Evolutionary conservation across 2,888 invertebrate genomes (phyloP).

Genomic region (Caenorhabditis wallacei): DNA sequence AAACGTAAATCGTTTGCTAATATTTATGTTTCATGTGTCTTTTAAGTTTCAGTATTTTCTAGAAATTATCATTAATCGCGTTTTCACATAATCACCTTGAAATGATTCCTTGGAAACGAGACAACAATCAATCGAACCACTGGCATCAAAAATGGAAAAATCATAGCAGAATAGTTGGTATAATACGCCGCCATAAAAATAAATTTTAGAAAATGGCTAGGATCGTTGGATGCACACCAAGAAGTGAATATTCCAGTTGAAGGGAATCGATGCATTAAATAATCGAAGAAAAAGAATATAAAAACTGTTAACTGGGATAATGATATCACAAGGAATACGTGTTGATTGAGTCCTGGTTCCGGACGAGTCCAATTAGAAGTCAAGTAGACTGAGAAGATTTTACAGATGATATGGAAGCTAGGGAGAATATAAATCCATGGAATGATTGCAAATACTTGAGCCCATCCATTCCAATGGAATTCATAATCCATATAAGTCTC

Average conservation of each 20-base stretch:
- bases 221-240: slow-evolving; percentile 29
- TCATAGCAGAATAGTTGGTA: slow-evolving; percentile 38
- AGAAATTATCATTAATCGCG: too few species aligned
- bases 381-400: slow-evolving; percentile 37
- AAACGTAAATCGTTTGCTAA: too few species aligned
- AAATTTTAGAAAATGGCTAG: slow-evolving; percentile 35
- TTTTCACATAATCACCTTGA: too few species aligned
- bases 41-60: too few species aligned
- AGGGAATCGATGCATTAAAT: slow-evolving; percentile 24
- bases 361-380: slow-evolving; percentile 10
- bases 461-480: slow-evolving; percentile 10
- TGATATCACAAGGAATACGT: slow-evolving; percentile 23
- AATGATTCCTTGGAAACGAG: slow-evolving; percentile 24
- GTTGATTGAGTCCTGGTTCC: slow-evolving; percentile 22
- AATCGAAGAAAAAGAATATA: slow-evolving; percentile 30
- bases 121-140: slow-evolving; percentile 34
- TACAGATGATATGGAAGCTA: slow-evolving; percentile 30
- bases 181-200: slow-evolving; percentile 34
- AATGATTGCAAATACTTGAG: slow-evolving; percentile 27
- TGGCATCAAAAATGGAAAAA: slow-evolving; percentile 51
- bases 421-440: slow-evolving; percentile 50
- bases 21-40: too few species aligned
- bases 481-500: slow-evolving; percentile 31
- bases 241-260: slow-evolving; percentile 40
- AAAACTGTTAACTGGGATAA: slow-evolving; percentile 25